Base-by-base conservation (phyloP, 2,113 vertebrate genomes). In the Macroglossus sobrinus region DNA sequence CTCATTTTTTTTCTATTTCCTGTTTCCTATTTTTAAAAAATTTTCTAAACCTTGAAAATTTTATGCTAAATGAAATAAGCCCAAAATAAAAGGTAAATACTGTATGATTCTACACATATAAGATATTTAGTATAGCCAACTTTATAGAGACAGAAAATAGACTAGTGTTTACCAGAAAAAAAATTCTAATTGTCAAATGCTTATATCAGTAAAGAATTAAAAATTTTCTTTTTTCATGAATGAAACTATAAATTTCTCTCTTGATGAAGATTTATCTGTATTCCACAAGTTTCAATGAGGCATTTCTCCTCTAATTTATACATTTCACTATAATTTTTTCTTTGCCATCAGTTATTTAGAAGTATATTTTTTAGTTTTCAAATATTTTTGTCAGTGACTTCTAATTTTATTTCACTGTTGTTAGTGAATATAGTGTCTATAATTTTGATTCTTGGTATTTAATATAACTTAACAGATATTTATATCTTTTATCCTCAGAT, bases 361-460 rank as follows among this genome's bases (percentile, higher is more conserved):
- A 40, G 7, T 85, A 40, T 71, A 6, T 38, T 57, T 87, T 93
- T 81, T 68, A 69, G 19, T 84, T 96, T 93, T 11, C 35, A 88
- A 93, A 93, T 85, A 85, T 68, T 80, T 92, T 84, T 84, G 19
- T 69, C n/a, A 88, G 2, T 82, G 18, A 91, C 3, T 61, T 88
- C 33, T 87, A 30, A 93, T 87, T 87, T 80, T 59, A 35, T 40
- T 80, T 88, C 26, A 72, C 11, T n/a, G 14, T 81, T 47, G 3
- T 45, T 76, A 69, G 22, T n/a, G 30, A 86, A 87, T 40, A 35
- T 91, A 68, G 9, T 69, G 76, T 43, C 11, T 89, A 50, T 14
- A 43, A 55, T 90, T 93, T 93, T 92, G 59, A 55, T 75, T 89
- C 22, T 94, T 94, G 40, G 7, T 50, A 79, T 74, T 91, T 82